phyloP scores from a whole-genome alignment of 2,797 vertebrate genomes.

The Microchirus variegatus region DNA sequence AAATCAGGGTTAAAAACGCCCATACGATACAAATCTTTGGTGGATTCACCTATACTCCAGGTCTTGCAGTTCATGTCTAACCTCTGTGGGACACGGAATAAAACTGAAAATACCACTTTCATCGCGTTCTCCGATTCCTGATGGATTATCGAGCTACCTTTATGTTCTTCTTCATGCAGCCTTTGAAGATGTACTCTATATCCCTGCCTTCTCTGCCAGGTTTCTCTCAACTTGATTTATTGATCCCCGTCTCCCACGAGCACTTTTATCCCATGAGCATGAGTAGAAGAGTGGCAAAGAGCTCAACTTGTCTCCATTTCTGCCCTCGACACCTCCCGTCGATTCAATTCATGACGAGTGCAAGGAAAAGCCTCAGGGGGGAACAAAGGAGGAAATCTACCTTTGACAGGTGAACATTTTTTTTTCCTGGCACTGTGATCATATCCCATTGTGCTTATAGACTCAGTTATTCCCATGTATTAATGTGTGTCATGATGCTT shows the following conservation, averaged over 20 bases:
- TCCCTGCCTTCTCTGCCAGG: constrained; percentile 33
- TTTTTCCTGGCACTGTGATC: constrained; percentile 50
- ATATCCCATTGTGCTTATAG: constrained; percentile 31
- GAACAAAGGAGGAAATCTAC: background rate
- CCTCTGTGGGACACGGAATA: constrained; percentile 33
- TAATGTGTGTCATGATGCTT: constrained; percentile 41
- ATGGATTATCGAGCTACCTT: constrained; percentile 67
- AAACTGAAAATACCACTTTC: constrained; percentile 52
- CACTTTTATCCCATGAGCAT: constrained; percentile 17
- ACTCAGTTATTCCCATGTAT: constrained; percentile 40
- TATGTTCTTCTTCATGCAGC: constrained; percentile 29
- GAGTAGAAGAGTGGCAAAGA: constrained; percentile 36
- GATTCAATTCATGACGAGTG: constrained; percentile 27
- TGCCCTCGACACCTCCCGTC: constrained; percentile 43
- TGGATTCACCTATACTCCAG: constrained; percentile 21
- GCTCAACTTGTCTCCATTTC: constrained; percentile 40
- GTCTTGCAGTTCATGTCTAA: constrained; percentile 40
- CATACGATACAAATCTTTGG: too few relatives aligned
- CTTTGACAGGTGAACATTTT: constrained; percentile 43
- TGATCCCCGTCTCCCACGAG: constrained; percentile 28
- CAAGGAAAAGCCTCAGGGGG: constrained; percentile 26
- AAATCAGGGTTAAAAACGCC: too few relatives aligned
- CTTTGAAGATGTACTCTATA: constrained; percentile 58
- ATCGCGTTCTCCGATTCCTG: constrained; percentile 68
- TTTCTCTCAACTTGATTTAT: constrained; percentile 52